phyloP scores from a whole-genome alignment of 2,888 invertebrate species.

The Sepiola atlantica region DNA sequence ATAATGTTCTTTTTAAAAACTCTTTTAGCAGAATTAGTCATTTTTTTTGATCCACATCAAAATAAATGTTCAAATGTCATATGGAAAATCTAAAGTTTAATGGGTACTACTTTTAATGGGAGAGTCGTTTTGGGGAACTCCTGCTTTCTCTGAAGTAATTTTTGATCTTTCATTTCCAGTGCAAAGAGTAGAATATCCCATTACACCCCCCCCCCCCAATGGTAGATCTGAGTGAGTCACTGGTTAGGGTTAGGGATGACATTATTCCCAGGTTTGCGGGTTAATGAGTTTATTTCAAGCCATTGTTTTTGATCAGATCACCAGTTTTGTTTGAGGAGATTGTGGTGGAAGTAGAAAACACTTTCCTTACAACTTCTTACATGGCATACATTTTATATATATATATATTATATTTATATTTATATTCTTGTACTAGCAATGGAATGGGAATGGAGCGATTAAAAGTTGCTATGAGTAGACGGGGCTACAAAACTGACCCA shows the following conservation, averaged over 20 bases:
- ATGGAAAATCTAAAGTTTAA: background rate
- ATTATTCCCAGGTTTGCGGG: background rate
- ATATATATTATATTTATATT: no score
- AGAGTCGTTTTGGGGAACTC: background rate
- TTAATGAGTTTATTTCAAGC: background rate
- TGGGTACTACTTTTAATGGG: background rate
- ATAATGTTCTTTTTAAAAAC: background rate
- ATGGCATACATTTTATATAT: no score
- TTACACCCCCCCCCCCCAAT: background rate
- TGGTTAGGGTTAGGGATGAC: no score
- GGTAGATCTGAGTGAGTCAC: background rate
- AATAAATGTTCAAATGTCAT: background rate
- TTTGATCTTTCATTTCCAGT: background rate
- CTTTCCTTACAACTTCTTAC: background rate
- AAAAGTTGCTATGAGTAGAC: no score
- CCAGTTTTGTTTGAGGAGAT: background rate
- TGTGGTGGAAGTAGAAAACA: background rate
- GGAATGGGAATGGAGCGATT: no score
- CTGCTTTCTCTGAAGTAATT: background rate
- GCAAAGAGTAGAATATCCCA: background rate
- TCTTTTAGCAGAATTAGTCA: background rate
- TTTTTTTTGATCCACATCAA: slow-evolving; percentile 19
- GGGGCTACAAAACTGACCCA: no score
- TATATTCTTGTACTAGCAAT: no score
- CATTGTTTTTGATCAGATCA: background rate